Base-by-base conservation (phyloP, 2,797 vertebrate species). In the Tamandua tetradactyla region DNA sequence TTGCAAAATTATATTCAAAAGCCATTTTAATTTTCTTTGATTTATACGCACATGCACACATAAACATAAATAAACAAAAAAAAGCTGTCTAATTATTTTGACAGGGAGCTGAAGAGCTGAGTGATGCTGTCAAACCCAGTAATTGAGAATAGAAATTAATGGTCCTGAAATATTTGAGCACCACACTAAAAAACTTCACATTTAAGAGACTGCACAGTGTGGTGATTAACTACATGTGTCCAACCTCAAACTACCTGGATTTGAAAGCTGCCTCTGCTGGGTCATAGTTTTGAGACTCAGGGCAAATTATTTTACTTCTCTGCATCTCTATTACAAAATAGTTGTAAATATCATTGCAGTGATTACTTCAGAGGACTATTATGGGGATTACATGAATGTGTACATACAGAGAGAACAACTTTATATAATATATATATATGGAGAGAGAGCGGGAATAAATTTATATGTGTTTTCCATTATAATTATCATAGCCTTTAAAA, bases 1-100 rank as follows among this genome's bases (percentile, higher is more conserved):
- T 8, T 75, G 15, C 25, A 87, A 90, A 80, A 61, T 80, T 95
- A 35, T 47, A 1, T n/a, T 52, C 30, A 93, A 90, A 89, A 82
- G 27, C 49, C 6, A 32, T 78, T 74, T 75, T 55, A 35, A n/a
- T 89, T 85, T 85, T 72, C 5, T 94, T 87, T 59, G 69, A 83
- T 8, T 44, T 81, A 47, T 13, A 76, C 12, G 30, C 11, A 40
- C 42, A 52, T 10, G 10, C 7, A 89, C 22, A 74, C 11, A 79
- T 2, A 88, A 11, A 71, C 6, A 71, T 4, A 37, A 12, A 47
- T 47, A 71, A 76, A 59, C 32, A 89, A 49, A n/a, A n/a, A 87
- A 92, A 55, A 44, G 20, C 13, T 40, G 4, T 23, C 2, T 27
- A 2, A 78, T 32, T 68, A 82, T 87, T 94, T 96, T 90, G 52